A percentile compares a stretch with the other conserved stretches of the same genome.
Evolutionary conservation across 1,140 invertebrate species (phyloP).

Genomic region (Pantala flavescens): DNA sequence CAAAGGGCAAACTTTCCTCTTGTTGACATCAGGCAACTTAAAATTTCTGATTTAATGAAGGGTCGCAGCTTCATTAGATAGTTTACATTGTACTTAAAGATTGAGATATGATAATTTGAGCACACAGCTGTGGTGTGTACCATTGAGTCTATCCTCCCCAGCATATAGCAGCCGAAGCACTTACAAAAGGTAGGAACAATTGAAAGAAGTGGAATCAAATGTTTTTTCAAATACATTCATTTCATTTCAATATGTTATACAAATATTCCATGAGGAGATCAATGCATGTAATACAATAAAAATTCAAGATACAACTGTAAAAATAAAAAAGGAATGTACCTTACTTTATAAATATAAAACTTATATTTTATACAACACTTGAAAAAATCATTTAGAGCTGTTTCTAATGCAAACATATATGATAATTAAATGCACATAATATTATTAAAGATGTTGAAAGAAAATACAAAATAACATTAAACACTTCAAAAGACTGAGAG

Average conservation of each 20-base stretch:
- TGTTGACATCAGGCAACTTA: background rate
- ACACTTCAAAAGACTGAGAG: no score
- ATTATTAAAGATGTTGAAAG: no score
- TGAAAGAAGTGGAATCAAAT: slow-evolving; percentile 7
- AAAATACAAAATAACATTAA: no score
- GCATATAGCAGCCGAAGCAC: background rate
- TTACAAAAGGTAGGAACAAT: slow-evolving; percentile 10
- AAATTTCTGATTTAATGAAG: background rate
- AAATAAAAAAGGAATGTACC: background rate
- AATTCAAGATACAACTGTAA: background rate
- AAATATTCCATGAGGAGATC: slow-evolving; percentile 1
- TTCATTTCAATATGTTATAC: background rate
- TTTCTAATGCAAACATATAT: no score
- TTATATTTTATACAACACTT: no score
- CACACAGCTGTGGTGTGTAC: background rate
- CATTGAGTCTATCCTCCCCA: background rate
- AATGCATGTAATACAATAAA: background rate
- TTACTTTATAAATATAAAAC: background rate
- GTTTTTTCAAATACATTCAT: slow-evolving; percentile 2
- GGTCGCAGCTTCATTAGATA: no score
- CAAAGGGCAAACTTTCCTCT: background rate
- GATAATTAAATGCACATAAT: no score
- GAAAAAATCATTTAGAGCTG: no score
- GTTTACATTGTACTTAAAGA: background rate
- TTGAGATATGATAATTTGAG: background rate